A percentile compares a stretch with the other conserved stretches of the same genome.
These are phyloP conservation scores for Drosophila ustulata DNA, from an alignment of 2,888 invertebrate genomes.

Conservation along the genomic window DNA sequence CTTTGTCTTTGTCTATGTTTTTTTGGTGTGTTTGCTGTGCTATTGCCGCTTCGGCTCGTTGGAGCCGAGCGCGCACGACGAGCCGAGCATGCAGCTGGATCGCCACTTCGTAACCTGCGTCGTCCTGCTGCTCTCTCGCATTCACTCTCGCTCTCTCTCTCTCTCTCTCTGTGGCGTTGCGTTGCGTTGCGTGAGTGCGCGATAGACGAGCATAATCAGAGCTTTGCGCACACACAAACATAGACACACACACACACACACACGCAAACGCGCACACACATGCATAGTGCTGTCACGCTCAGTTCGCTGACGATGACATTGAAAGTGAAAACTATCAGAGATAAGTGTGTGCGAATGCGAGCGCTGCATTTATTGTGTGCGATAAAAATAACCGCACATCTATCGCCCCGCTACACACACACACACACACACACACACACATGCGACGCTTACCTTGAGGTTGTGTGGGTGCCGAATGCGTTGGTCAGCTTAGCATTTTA, in stretches of 20 bases:
- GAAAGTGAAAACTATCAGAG: constrained; percentile 80
- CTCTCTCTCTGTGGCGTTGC: constrained; percentile 1
- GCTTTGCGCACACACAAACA: constrained; percentile 34
- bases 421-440: background rate
- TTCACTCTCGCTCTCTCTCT: background rate
- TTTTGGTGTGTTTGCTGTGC: background rate
- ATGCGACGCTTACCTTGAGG: constrained; percentile 11
- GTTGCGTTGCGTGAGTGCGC: constrained; percentile 3
- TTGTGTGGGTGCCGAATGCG: background rate
- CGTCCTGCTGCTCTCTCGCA: background rate
- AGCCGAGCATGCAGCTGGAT: constrained; percentile 3
- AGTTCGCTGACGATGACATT: constrained; percentile 52
- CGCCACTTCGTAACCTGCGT: background rate
- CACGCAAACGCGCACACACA: constrained; percentile 1
- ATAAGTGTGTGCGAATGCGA: constrained; percentile 63
- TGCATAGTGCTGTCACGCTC: constrained; percentile 4
- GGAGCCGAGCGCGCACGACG: background rate
- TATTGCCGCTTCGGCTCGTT: background rate
- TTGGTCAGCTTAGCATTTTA: constrained; percentile 24
- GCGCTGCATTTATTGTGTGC: constrained; percentile 62
- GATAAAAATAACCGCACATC: constrained; percentile 36
- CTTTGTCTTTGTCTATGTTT: no score
- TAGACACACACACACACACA: background rate
- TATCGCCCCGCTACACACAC: constrained; percentile 10
- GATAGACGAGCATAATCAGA: constrained; percentile 13